phyloP scores from a whole-genome alignment of 2,888 invertebrate species.

The Nasonia oneida region DNA sequence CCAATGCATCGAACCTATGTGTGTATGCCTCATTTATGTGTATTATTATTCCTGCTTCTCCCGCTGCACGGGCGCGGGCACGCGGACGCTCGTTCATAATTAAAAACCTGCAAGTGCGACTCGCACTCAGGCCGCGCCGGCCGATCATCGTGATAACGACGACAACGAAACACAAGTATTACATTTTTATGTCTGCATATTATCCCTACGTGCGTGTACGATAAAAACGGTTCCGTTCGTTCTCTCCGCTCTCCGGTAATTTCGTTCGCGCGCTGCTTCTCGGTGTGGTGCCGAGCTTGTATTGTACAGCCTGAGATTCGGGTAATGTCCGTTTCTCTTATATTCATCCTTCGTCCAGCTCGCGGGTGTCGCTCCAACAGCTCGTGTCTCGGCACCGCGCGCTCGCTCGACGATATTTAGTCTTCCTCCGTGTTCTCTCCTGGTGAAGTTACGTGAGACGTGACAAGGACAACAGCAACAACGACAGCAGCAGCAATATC shows the following conservation, averaged over 20 bases:
- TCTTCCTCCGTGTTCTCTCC: slow-evolving; percentile 73
- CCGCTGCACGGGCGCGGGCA: neutral
- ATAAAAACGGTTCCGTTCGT: neutral
- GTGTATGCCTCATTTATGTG: slow-evolving; percentile 32
- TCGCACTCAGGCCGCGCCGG: neutral
- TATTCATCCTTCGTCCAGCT: slow-evolving; percentile 40
- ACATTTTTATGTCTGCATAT: slow-evolving; percentile 1
- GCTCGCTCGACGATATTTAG: slow-evolving; percentile 63
- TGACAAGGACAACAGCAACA: slow-evolving; percentile 3
- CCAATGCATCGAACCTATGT: slow-evolving; percentile 39
- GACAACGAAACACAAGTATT: slow-evolving; percentile 1
- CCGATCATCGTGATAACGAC: neutral
- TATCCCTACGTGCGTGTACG: slow-evolving; percentile 14
- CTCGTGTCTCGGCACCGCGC: slow-evolving; percentile 26
- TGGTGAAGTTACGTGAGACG: slow-evolving; percentile 62
- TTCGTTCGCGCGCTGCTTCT: slow-evolving; percentile 11
- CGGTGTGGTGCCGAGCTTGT: neutral
- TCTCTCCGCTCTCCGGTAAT: neutral
- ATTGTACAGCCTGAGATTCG: slow-evolving; percentile 15
- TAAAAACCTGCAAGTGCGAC: slow-evolving; percentile 1
- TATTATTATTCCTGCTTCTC: too few species aligned
- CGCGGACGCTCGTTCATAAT: neutral
- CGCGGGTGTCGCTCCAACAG: slow-evolving; percentile 26
- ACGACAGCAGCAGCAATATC: neutral
- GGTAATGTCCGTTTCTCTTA: neutral